Base-by-base conservation (phyloP, 1,140 invertebrate species). In the Drosophila willistoni region DNA sequence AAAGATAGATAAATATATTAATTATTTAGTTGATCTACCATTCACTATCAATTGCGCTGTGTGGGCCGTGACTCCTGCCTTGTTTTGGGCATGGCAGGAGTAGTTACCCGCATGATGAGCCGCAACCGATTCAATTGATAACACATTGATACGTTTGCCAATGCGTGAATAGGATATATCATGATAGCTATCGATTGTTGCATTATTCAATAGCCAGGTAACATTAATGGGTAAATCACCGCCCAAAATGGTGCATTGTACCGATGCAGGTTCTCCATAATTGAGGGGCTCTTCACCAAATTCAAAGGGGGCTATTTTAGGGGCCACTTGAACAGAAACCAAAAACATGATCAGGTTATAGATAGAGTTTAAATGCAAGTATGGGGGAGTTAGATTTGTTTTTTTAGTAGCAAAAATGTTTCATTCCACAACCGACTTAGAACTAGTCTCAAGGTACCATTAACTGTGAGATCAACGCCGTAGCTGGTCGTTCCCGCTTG, bases 231-330 rank as follows among this genome's bases (percentile, higher is more conserved):
- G 95, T 56, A 95, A 92, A 89, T 96, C 95, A 2, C 96, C 96
- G 81, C 95, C 95, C 64, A 94, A 92, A 63, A 96, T 95, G 39
- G 95, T 94, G 92, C 96, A 97, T 12, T 94, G 95, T 14, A 97
- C 92, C 39, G 95, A 95, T 3, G 95, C 95, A 44, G 95, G 95
- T 75, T 96, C 95, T 17, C 96, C 96, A 75, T 96, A 94, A 79
- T 95, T 95, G 5, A 96, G 78, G 3, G 94, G 94, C 79, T 94
- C 94, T 77, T 95, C 94, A 66, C 94, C 94, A 77, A 95, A 95
- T 76, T 94, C 93, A 90, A 96, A 96, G 12, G 95, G 94, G 13
- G 94, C 93, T 65, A 96, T 95, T 91, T 95, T 94, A 17, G 95
- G 95, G 68, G 93, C 92, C 82, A 95, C 94, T 96, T 0, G 9